phyloP scores from a whole-genome alignment of 2,797 vertebrate species.

The Antennarius maculatus region DNA sequence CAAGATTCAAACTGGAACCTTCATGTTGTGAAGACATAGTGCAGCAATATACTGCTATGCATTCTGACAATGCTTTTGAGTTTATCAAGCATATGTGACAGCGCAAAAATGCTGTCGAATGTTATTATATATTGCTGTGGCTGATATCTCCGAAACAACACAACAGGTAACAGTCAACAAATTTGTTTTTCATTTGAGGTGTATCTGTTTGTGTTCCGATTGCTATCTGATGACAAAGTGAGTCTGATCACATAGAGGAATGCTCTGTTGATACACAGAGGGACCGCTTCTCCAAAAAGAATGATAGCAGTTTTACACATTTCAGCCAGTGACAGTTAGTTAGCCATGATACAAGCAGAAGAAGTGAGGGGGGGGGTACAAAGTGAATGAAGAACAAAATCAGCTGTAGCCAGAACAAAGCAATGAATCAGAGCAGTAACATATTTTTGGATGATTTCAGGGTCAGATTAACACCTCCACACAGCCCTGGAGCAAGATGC shows the following conservation, averaged over 20 bases:
- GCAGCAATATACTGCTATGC: no score
- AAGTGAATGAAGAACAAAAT: neutral
- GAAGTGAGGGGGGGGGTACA: neutral
- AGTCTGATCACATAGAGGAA: neutral
- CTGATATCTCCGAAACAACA: no score
- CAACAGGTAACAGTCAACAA: no score
- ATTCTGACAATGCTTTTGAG: no score
- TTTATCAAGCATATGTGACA: no score
- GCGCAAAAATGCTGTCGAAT: no score
- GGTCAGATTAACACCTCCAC: neutral
- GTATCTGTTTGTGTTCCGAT: neutral
- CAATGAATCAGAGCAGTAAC: no score
- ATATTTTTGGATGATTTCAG: neutral
- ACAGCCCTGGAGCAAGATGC: neutral
- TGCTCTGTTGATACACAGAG: neutral
- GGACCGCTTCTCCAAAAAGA: neutral
- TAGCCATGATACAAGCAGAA: neutral
- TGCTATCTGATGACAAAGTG: constrained; percentile 12
- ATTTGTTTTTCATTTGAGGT: no score
- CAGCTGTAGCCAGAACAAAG: no score
- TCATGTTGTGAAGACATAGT: no score
- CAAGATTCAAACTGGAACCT: no score
- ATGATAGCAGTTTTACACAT: neutral
- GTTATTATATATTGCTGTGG: no score
- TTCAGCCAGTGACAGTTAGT: neutral